Evolutionary conservation across 2,113 vertebrate genomes (phyloP).

Genomic region (Sander lucioperca): DNA sequence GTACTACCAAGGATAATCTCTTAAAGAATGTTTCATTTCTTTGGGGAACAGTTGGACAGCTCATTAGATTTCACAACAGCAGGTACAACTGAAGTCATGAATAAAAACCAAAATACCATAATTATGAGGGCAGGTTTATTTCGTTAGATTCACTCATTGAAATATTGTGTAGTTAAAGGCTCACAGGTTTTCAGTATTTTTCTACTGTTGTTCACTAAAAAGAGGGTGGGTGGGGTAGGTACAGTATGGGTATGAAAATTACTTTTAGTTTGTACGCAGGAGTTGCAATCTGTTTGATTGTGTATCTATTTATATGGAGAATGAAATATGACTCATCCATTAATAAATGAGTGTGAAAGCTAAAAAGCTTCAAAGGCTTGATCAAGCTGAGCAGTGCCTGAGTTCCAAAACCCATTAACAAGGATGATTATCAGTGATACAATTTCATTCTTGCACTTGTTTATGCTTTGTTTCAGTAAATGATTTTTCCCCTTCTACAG

Average conservation of each 20-base stretch:
- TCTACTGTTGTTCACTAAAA: background rate
- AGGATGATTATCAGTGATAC: background rate
- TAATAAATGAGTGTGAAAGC: background rate
- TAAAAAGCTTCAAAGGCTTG: background rate
- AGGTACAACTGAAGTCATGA: background rate
- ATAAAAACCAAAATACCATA: background rate
- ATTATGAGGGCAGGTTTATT: background rate
- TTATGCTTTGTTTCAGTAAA: background rate
- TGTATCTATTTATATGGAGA: background rate
- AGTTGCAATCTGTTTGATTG: slow-evolving; percentile 9
- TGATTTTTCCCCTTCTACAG: background rate
- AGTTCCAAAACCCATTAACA: background rate
- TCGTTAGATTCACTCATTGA: background rate
- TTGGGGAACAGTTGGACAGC: background rate
- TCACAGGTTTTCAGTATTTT: background rate
- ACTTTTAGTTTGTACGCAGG: background rate
- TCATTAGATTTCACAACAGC: background rate
- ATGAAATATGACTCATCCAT: slow-evolving; percentile 5
- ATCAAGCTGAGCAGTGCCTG: background rate
- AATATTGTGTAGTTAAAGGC: background rate
- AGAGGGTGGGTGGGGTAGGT: accelerated
- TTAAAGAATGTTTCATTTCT: background rate
- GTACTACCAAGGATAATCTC: background rate
- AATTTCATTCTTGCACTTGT: background rate
- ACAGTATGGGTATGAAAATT: background rate